Evolutionary conservation across 1,140 invertebrate genomes (phyloP).

Genomic region (Micrasema minimum): DNA sequence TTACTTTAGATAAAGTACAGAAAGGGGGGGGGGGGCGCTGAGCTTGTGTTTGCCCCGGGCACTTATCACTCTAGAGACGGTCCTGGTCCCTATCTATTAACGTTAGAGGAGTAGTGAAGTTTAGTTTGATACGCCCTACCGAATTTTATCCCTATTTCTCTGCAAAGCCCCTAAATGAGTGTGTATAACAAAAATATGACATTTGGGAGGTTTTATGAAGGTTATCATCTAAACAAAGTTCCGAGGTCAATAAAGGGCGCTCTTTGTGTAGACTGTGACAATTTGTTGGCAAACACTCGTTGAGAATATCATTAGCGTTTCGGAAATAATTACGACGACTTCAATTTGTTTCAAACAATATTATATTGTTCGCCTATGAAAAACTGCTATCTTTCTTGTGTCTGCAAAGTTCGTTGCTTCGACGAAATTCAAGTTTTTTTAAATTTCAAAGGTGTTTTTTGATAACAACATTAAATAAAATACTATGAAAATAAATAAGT

Average conservation of each 20-base stretch:
- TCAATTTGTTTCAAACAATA: slow-evolving; percentile 6
- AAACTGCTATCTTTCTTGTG: neutral
- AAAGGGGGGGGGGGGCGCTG: too few relatives aligned
- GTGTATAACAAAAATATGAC: slow-evolving; percentile 26
- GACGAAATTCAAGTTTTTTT: too few relatives aligned
- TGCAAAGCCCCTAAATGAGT: slow-evolving; percentile 20
- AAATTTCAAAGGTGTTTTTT: too few relatives aligned
- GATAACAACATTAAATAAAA: too few relatives aligned
- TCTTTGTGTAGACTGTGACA: slow-evolving; percentile 1
- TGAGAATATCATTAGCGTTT: neutral
- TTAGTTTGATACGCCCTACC: neutral
- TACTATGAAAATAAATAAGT: too few relatives aligned
- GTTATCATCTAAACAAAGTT: slow-evolving; percentile 22
- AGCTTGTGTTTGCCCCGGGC: too few relatives aligned
- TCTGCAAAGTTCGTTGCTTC: neutral
- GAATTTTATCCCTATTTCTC: slow-evolving; percentile 12
- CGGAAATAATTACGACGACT: neutral
- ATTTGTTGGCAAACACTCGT: slow-evolving; percentile 1
- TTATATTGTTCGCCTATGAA: neutral
- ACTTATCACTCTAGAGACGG: too few relatives aligned
- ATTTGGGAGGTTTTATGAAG: slow-evolving; percentile 27
- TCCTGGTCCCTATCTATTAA: too few relatives aligned
- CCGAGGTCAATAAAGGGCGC: slow-evolving; percentile 12
- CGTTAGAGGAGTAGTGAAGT: too few relatives aligned
- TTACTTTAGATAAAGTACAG: too few relatives aligned